phyloP scores from a whole-genome alignment of 1,140 invertebrate genomes.

The Theocolax elegans region DNA sequence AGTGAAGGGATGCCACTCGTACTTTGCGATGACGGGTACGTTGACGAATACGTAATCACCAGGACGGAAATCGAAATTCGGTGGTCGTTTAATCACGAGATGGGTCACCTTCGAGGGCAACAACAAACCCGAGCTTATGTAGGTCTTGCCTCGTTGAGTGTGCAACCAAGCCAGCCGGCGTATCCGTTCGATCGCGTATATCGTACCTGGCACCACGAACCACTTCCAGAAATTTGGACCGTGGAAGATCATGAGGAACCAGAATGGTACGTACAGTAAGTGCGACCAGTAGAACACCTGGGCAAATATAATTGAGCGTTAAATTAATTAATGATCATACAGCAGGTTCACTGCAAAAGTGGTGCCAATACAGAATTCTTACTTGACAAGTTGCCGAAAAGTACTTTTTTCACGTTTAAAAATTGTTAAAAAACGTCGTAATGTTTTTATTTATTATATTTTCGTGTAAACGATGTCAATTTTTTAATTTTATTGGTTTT shows the following conservation, averaged over 20 bases:
- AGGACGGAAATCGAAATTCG: constrained; percentile 88
- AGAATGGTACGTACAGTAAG: constrained; percentile 90
- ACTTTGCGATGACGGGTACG: constrained; percentile 90
- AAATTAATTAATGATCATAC: too few relatives aligned
- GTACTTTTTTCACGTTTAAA: too few relatives aligned
- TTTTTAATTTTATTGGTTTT: too few relatives aligned
- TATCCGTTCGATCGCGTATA: constrained; percentile 85
- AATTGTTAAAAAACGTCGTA: too few relatives aligned
- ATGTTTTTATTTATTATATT: too few relatives aligned
- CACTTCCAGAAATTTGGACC: constrained; percentile 96
- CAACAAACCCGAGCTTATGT: constrained; percentile 86
- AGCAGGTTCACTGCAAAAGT: too few relatives aligned
- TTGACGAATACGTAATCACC: constrained; percentile 96
- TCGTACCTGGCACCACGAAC: constrained; percentile 85
- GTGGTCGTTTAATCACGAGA: constrained; percentile 86
- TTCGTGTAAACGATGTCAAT: too few relatives aligned
- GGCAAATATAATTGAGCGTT: background rate
- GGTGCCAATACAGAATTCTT: too few relatives aligned
- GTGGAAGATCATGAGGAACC: constrained; percentile 87
- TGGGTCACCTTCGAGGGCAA: constrained; percentile 89
- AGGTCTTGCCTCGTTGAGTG: constrained; percentile 81
- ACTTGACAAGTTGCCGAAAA: too few relatives aligned
- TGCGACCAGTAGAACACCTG: constrained; percentile 97
- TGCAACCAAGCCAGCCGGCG: constrained; percentile 74
- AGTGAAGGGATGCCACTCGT: constrained; percentile 98